These are phyloP conservation scores for Spodoptera exigua DNA, from an alignment of 2,888 invertebrate genomes.

Conservation along the genomic window DNA sequence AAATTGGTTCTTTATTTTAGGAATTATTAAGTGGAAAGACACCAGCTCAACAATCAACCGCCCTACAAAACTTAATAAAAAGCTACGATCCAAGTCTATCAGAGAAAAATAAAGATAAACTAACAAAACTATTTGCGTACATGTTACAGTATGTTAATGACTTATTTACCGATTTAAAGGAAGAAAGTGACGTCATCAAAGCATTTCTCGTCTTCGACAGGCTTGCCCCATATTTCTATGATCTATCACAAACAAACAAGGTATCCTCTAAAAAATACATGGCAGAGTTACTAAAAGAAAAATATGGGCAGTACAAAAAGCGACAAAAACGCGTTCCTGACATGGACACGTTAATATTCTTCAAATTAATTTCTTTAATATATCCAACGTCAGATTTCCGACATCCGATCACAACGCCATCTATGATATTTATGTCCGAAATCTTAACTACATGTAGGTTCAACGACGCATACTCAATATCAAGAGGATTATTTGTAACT, in stretches of 20 bases:
- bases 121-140: constrained; percentile 93
- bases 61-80: constrained; percentile 95
- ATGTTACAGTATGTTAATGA: constrained; percentile 94
- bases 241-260: constrained; percentile 92
- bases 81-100: constrained; percentile 95
- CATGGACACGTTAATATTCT: constrained; percentile 92
- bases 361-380: constrained; percentile 94
- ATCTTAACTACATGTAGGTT: constrained; percentile 92
- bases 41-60: constrained; percentile 91
- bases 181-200: constrained; percentile 80
- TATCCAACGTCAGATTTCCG: constrained; percentile 97
- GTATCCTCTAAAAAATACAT: constrained; percentile 91
- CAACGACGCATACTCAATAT: constrained; percentile 91
- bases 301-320: constrained; percentile 90
- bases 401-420: constrained; percentile 97
- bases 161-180: constrained; percentile 81
- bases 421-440: constrained; percentile 94
- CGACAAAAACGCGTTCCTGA: constrained; percentile 90
- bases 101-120: constrained; percentile 93
- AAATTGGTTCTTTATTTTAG: constrained; percentile 75
- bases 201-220: constrained; percentile 90
- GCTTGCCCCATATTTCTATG: constrained; percentile 90
- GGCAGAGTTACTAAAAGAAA: constrained; percentile 92
- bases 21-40: constrained; percentile 90
- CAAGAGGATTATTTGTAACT: constrained; percentile 93